Evolutionary conservation across 2,888 invertebrate genomes (phyloP).

Genomic region (Diploptera punctata): DNA sequence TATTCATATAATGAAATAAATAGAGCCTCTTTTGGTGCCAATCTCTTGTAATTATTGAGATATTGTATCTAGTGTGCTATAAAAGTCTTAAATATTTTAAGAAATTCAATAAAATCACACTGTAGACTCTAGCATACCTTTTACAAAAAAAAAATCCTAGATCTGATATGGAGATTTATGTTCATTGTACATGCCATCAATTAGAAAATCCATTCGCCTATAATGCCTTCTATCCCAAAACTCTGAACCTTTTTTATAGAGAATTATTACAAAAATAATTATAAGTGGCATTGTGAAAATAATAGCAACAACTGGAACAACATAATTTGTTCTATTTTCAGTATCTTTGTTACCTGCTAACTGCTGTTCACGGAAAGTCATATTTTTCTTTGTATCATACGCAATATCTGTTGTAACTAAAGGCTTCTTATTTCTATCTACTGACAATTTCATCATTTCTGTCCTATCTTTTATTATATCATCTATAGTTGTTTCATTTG

Average conservation of each 20-base stretch:
- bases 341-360: background rate
- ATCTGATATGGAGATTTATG: no score
- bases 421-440: conserved; percentile 36
- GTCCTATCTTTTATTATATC: no score
- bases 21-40: no score
- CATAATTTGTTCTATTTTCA: conserved; percentile 59
- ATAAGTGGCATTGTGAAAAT: conserved; percentile 78
- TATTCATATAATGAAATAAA: no score
- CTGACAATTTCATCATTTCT: no score
- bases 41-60: no score
- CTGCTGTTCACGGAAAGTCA: background rate
- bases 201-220: conserved; percentile 85
- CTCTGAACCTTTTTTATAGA: conserved; percentile 74
- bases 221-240: conserved; percentile 89
- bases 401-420: conserved; percentile 36
- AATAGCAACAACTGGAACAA: conserved; percentile 76
- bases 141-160: no score
- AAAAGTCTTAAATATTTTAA: no score
- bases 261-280: conserved; percentile 69
- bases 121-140: no score
- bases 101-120: no score
- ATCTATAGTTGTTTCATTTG: no score
- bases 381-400: conserved; percentile 18
- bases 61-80: no score
- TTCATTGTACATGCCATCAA: conserved; percentile 90